These are phyloP conservation scores for Sialia sialis DNA, from an alignment of 2,113 vertebrate species.

Conservation along the genomic window DNA sequence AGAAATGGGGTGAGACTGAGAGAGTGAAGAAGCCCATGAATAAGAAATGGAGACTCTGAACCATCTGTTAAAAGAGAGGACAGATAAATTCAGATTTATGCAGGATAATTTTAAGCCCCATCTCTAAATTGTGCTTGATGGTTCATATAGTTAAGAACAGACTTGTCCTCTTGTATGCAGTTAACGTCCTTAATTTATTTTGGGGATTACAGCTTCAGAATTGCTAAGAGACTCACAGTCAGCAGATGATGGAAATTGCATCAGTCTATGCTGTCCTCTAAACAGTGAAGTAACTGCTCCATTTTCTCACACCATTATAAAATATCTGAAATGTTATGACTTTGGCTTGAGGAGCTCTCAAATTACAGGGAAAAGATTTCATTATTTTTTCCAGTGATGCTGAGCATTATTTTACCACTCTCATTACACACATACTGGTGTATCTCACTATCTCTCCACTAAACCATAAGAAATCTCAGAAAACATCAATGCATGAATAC, in stretches of 20 bases:
- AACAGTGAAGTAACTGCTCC: neutral
- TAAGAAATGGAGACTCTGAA: neutral
- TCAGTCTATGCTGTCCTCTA: neutral
- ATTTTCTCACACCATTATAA: neutral
- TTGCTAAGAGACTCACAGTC: neutral
- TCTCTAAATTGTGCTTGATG: neutral
- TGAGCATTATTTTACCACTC: neutral
- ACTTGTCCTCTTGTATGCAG: neutral
- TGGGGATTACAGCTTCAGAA: neutral
- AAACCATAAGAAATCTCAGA: neutral
- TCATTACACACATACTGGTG: neutral
- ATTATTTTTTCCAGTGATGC: neutral
- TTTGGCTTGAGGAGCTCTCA: neutral
- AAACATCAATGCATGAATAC: neutral
- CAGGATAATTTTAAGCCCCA: neutral
- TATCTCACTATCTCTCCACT: neutral
- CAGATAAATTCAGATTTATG: constrained; percentile 3
- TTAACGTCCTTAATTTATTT: constrained; percentile 4
- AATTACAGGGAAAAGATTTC: neutral
- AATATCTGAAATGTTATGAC: neutral
- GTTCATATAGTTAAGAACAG: neutral
- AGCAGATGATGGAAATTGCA: constrained; percentile 4
- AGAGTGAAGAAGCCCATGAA: neutral
- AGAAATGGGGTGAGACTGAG: neutral
- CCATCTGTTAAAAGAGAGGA: neutral